Evolutionary conservation across 2,888 invertebrate species (phyloP), one percentile per base, ranked within the genome.

Genomic region (Stratiomys singularior): DNA sequence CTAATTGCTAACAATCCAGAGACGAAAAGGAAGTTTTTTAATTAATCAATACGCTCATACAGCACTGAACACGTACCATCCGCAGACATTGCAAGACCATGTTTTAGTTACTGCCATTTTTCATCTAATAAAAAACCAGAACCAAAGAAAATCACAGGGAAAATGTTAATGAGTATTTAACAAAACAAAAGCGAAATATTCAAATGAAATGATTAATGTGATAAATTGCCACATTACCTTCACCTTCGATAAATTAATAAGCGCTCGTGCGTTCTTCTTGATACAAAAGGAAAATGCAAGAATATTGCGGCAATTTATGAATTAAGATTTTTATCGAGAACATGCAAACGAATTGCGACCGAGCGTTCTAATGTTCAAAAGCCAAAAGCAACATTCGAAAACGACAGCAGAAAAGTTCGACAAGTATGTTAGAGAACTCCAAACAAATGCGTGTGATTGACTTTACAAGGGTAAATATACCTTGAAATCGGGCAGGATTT

Each of bases 291-390:
- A 21, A 76, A 37, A 27, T 5, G 63, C 25, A 77, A 30, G 69
- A 80, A 72, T 76, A 77, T 78, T 72, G 56, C 76, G 74, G 78
- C 76, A 77, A 78, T 78, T 80, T 76, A 78, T 80, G 72, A 78
- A 77, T 80, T 78, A 80, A 80, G 80, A 80, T 80, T 78, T 76
- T 37, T 80, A 78, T 78, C 77, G 72, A 76, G 76, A 77, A 78
- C 80, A 80, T 80, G 77, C 80, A 79, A 63, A 56, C 1, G 28
- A 71, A 72, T 27, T 28, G 3, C 30, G 28, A 18, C 11, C n/a
- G 15, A 69, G 27, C 15, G 11, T 23, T 21, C 23, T n/a, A 27
- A 25, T 47, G 27, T 18, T 9, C 25, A 37, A 37, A 56, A 60
- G n/a, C 23, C 60, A 13, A 52, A 60, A 23, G 18, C 18, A 60